Percentiles rank a stretch among this genome's conserved stretches.
Conservation (phyloP, 2,113 vertebrate genomes). For the Ammodytes dubius region DNA sequence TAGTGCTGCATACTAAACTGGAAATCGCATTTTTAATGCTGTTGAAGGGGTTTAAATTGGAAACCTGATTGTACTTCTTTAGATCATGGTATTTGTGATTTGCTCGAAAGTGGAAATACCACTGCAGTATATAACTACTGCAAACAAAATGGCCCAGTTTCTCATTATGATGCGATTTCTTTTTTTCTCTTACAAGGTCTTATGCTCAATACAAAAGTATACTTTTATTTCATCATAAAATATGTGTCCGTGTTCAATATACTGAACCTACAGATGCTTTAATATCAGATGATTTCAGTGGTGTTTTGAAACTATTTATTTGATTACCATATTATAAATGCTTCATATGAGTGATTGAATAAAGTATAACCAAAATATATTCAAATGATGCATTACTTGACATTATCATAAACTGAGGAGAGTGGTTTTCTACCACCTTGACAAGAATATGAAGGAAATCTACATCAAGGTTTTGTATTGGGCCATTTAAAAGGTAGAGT, state of each 20-base stretch:
- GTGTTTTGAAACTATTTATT: background rate
- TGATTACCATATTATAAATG: background rate
- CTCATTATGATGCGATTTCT: background rate
- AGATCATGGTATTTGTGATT: constrained; percentile 45
- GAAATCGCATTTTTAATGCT: constrained; percentile 48
- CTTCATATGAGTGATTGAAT: background rate
- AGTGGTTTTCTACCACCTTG: background rate
- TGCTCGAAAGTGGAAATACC: constrained; percentile 9
- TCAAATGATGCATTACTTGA: background rate
- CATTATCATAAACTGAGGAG: background rate
- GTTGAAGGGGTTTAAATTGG: constrained; percentile 38
- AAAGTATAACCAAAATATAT: background rate
- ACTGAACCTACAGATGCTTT: background rate
- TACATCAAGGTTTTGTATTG: background rate
- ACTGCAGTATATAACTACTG: background rate
- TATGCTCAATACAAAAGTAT: background rate
- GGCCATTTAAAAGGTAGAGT: constrained; percentile 17
- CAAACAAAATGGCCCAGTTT: background rate
- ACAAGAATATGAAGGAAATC: background rate
- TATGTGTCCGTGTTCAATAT: no score
- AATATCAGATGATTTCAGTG: background rate
- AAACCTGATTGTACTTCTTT: constrained; percentile 36
- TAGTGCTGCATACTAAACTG: constrained; percentile 51
- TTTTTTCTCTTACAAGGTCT: background rate
- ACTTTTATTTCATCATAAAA: background rate